Base-by-base conservation (phyloP, 2,797 vertebrate species). In the Geotria australis region DNA sequence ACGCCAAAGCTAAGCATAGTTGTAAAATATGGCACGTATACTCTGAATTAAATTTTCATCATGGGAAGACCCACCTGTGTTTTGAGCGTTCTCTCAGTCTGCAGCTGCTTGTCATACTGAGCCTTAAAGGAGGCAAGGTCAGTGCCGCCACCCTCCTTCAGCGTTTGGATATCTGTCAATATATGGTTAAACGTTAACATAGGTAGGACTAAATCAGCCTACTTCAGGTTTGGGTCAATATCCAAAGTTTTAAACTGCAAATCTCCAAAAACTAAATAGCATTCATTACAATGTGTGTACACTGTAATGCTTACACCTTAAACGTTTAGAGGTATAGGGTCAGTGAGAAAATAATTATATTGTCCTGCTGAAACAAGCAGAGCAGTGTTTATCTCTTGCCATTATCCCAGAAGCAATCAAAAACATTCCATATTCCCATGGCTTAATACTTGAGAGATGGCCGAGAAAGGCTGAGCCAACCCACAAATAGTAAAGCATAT, bases 81-180 rank as follows among this genome's bases (percentile, higher is more conserved):
- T 72, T 98, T 96, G 60, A 98, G 75, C 1, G 91, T 98, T 64
- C 81, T 78, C 69, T 96, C 91, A 57, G 66, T 80, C 70, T 91
- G 72, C 48, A 98, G 73, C 67, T 93, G 88, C 66, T 94, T 98
- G 67, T 96, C 91, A 62, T 79, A 89, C 1, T 73, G 71, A 38
- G 74, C 69, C 69, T 83, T 98, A 69, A 85, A 74, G 64, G 77
- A 72, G 59, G 61, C 70, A 60, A 81, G 68, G 63, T 78, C 79
- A 62, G 73, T 75, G 70, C 85, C 82, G 70, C 85, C 82, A 66
- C 83, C 82, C 53, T 91, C 81, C 65, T 77, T 83, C 6, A 79
- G 67, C 60, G 71, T 76, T 2, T 77, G 70, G 2, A 81, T 69
- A 64, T 85, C 91, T 96, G 68, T 38, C 5, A 38, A 38, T 38